Base-by-base conservation (phyloP, 35 echinoderm and acorn worm genomes). In the Chiridota heheva region DNA sequence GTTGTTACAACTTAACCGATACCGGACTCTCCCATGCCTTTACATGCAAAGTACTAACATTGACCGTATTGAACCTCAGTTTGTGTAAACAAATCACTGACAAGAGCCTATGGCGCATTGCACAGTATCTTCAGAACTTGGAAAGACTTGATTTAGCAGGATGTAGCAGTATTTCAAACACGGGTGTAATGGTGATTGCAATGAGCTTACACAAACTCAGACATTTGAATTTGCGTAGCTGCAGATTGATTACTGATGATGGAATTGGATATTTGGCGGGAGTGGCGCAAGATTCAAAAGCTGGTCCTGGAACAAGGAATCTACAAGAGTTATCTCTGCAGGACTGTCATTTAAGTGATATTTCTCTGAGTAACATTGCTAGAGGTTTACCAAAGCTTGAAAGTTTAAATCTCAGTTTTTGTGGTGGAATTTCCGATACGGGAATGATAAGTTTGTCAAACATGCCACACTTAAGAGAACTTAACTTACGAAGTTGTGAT, bases 51-150 rank as follows among this genome's bases (percentile, higher is more conserved):
- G 90, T 98, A 35, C 84, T 85, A 6, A 88, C 88, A 60, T 72
- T 98, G 37, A 89, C 84, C 67, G 95, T 98, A 70, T 85, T 98
- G 41, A 98, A 98, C 67, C 55, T 98, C 20, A 98, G 89, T 60
- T 89, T 98, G 33, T 98, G 95, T 82, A 98, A 98, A 81, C 95
- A 98, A 67, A 91, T 98, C 44, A 98, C 95, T 39, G 95, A 98
- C 73, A 92, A 59, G 57, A 91, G 89, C 82, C 72, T 97, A 60
- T 72, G 89, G 78, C 67, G 85, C 62, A 98, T 98, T 61, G 95
- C 85, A 53, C 88, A 91, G 72, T 90, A 91, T 85, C 80, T 98
- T 47, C 81, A 87, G 53, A 83, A 88, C 47, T 80, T 98, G 73
- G 84, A 98, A 57, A 51, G 80, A 25, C 72, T 98, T 1, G 93